A percentile compares a stretch with the other conserved stretches of the same genome.
phyloP scores from a whole-genome alignment of 2,797 vertebrate species.

The Eptatretus atami region DNA sequence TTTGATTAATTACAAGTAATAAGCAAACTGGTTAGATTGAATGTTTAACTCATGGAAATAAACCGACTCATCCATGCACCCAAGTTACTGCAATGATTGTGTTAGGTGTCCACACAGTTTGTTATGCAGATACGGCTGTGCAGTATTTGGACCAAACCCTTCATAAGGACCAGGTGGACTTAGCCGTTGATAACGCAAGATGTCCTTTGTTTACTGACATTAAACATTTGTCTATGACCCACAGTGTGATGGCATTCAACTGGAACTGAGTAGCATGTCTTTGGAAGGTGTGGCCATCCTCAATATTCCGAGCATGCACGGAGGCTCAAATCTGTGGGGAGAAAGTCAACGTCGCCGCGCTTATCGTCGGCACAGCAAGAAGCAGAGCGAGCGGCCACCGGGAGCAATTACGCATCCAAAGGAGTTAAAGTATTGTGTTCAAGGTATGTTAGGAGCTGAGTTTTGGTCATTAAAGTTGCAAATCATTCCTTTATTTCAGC shows the following conservation, averaged over 20 bases:
- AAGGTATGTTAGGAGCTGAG: conserved; percentile 26
- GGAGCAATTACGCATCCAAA: conserved; percentile 40
- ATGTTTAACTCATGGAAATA: no score
- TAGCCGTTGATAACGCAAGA: no score
- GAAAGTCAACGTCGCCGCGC: conserved; percentile 50
- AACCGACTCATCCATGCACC: no score
- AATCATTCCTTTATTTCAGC: no score
- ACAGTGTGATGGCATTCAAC: conserved; percentile 45
- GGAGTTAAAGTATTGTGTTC: conserved; percentile 60
- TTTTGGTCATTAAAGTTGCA: no score
- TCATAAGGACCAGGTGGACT: no score
- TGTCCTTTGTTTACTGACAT: not conserved
- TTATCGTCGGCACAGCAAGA: conserved; percentile 54
- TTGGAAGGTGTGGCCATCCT: conserved; percentile 65
- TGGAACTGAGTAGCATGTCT: conserved; percentile 51
- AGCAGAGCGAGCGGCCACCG: conserved; percentile 19
- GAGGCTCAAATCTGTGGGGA: conserved; percentile 73
- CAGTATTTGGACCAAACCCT: no score
- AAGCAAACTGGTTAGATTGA: no score
- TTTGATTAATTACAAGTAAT: no score
- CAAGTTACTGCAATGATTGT: no score
- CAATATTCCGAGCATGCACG: conserved; percentile 92
- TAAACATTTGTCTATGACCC: not conserved
- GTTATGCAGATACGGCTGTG: no score
- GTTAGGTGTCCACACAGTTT: no score